These are phyloP conservation scores for Harpagifer antarcticus DNA, from an alignment of 2,797 vertebrate species.

Conservation along the genomic window DNA sequence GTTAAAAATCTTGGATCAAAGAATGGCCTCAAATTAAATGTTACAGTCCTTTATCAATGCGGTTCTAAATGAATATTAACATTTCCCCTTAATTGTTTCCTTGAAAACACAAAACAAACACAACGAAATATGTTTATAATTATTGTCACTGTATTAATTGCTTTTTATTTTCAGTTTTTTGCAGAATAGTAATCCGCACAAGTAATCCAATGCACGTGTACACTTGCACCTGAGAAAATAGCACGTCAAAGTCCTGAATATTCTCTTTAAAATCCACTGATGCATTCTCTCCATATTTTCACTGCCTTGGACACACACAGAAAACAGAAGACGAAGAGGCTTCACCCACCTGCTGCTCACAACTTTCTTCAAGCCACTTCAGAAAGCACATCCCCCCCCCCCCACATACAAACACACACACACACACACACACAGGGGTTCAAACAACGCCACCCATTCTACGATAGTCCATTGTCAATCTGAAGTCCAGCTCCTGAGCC, in stretches of 20 bases:
- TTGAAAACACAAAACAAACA: background rate
- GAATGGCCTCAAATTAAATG: background rate
- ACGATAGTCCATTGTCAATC: constrained; percentile 64
- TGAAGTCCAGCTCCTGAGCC: constrained; percentile 64
- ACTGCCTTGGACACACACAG: background rate
- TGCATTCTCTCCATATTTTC: background rate
- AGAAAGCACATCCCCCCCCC: constrained; percentile 33
- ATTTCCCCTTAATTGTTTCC: background rate
- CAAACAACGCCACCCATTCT: constrained; percentile 61
- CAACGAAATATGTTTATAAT: no score
- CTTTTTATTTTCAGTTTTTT: no score
- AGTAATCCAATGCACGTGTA: no score
- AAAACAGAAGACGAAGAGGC: constrained; percentile 31
- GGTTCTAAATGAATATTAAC: background rate
- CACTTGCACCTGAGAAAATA: no score
- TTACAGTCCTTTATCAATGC: background rate
- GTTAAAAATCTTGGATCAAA: background rate
- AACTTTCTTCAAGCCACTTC: constrained; percentile 64
- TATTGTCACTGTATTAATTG: no score
- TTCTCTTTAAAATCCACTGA: background rate
- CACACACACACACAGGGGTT: constrained; percentile 29
- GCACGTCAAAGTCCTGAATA: background rate
- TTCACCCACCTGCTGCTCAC: constrained; percentile 75
- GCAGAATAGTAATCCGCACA: no score
- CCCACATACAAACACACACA: constrained; percentile 11